Evolutionary conservation across 2,113 vertebrate genomes (phyloP), one percentile per base, ranked within the genome.

Genomic region (Coptodon bakossiorum): DNA sequence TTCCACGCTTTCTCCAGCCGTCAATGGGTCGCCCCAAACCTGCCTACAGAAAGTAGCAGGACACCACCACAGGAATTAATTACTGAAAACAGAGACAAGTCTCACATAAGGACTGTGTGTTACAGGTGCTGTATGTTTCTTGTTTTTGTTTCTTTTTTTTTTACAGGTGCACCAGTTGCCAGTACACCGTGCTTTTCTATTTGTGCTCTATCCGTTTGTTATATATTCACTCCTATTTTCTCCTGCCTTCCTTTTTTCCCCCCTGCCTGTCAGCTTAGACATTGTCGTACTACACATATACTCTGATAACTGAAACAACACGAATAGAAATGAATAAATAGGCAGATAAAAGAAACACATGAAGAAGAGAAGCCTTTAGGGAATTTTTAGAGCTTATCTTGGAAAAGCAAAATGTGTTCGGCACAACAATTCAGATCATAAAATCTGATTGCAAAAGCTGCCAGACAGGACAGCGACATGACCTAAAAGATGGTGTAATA

Each of bases 1-100:
- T 87, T 48, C 68, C 87, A 57, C 68, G 84, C 12, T 45, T 90
- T 71, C 76, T 90, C 96, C 94, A 96, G 31, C 92, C 94, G 24
- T 80, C 84, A 40, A 95, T 76, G 0, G 91, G 91, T 66, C 68
- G 91, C 22, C 94, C 95, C 16, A 95, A 27, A 3, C 87, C 91
- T 8, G 90, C 88, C 96, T 96, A 63, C 56, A 79, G 38, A 10
- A 5, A 34, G 2, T 11, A 84, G 53, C 43, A 59, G 43, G 7
- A 87, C 16, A 45, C n/a, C 38, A 36, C 31, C 1, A 24, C 40
- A 24, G 40, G 38, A 73, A 5, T n/a, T 27, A 85, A 68, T 24
- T 3, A 29, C 29, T 40, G 22, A 9, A 80, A 50, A 24, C 7
- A 56, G 22, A n/a, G 5, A 80, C 19, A 56, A 14, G 10, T 81